A percentile compares a stretch with the other conserved stretches of the same genome.
phyloP scores from a whole-genome alignment of 2,113 vertebrate species.

The Siphamia tubifer region DNA sequence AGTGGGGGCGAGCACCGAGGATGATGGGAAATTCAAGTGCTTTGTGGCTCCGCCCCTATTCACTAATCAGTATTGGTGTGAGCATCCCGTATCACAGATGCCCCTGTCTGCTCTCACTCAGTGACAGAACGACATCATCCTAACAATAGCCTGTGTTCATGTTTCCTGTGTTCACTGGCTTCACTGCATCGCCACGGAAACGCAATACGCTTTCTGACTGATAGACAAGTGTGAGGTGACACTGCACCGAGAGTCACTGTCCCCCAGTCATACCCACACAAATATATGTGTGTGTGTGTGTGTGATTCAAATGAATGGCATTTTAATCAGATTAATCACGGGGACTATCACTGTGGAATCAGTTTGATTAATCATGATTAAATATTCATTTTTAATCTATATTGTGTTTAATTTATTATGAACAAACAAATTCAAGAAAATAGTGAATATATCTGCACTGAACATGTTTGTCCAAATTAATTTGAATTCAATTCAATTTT shows the following conservation, averaged over 20 bases:
- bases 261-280: too few relatives aligned
- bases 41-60: slow-evolving; percentile 12
- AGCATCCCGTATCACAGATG: slow-evolving; percentile 26
- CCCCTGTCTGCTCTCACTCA: neutral
- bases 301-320: too few relatives aligned
- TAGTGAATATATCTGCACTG: too few relatives aligned
- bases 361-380: too few relatives aligned
- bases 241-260: slow-evolving; percentile 10
- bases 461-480: too few relatives aligned
- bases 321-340: too few relatives aligned
- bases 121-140: slow-evolving; percentile 46
- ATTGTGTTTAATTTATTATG: too few relatives aligned
- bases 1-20: slow-evolving; percentile 30
- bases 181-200: slow-evolving; percentile 34
- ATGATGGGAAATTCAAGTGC: slow-evolving; percentile 52
- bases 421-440: too few relatives aligned
- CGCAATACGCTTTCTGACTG: slow-evolving; percentile 30
- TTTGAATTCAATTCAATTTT: too few relatives aligned
- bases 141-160: slow-evolving; percentile 53
- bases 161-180: slow-evolving; percentile 24
- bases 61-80: slow-evolving; percentile 17
- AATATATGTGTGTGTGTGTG: too few relatives aligned
- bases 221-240: slow-evolving; percentile 44
- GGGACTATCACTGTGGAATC: too few relatives aligned
- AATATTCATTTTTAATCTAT: too few relatives aligned